Conservation (phyloP, 2,113 vertebrate species). For the Oceanodroma tethys region DNA sequence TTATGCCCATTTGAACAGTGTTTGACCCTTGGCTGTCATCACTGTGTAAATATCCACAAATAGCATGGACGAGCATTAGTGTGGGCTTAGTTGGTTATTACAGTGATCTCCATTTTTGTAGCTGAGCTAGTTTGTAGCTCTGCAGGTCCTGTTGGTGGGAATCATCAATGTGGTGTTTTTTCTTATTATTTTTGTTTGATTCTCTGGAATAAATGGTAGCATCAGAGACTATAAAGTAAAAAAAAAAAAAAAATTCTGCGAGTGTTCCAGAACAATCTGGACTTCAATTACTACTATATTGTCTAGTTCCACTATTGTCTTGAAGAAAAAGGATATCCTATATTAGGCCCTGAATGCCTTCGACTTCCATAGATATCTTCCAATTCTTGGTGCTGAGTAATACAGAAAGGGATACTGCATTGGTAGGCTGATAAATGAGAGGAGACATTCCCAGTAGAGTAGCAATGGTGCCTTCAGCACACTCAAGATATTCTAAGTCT, state of each 20-base stretch:
- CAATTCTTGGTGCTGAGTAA: neutral
- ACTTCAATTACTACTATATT: neutral
- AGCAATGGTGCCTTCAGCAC: slow-evolving; percentile 45
- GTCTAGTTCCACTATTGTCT: neutral
- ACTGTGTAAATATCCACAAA: neutral
- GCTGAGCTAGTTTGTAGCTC: neutral
- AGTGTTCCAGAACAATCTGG: neutral
- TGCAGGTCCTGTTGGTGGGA: neutral
- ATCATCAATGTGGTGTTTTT: neutral
- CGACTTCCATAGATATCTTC: neutral
- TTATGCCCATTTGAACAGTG: neutral
- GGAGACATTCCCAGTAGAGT: slow-evolving; percentile 52
- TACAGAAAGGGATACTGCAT: neutral
- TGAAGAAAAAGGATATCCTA: neutral
- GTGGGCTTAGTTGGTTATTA: neutral
- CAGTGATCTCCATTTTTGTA: neutral
- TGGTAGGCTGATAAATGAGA: neutral
- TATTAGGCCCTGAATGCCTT: neutral
- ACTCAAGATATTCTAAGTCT: slow-evolving; percentile 3
- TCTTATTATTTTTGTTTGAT: neutral
- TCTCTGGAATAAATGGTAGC: neutral
- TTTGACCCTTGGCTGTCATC: neutral
- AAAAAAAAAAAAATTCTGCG: neutral
- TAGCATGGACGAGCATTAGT: neutral
- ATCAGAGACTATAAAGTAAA: neutral